Evolutionary conservation across 2,797 vertebrate species (phyloP), one percentile per base, ranked within the genome.

Genomic region (Pogonophryne albipinna): DNA sequence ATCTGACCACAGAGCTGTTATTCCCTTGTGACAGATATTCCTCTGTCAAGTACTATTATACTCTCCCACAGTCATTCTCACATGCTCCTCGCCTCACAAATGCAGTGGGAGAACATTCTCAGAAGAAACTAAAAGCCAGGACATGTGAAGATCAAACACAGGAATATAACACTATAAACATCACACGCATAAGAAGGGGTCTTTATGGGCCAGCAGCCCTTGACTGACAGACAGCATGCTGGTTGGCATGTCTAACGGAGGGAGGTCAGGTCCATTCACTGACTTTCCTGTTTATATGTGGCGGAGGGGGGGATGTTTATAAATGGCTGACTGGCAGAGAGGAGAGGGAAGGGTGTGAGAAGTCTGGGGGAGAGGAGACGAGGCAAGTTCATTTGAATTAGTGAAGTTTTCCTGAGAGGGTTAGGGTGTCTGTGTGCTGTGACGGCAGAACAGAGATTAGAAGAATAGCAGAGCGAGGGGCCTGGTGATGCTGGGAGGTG

Each of bases 231-330:
- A 74, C 79, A 65, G 85, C 81, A 70, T 66, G 77, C 66, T 53
- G 76, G 83, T 67, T 85, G 85, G 79, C 88, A 83, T 89, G 74
- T 85, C 41, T 60, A 88, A 77, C 27, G 13, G 61, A 86, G 81
- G 73, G 84, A 84, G 83, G 82, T 84, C 71, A 73, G 63, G 79
- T 76, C 84, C 66, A 82, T 89, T 93, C 89, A 88, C 76, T 71
- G 82, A 71, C 86, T 88, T 95, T 94, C 88, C 92, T 94, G 88
- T 94, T 94, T 94, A 93, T 73, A 80, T 65, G 66, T 63, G 69
- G 72, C 31, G 19, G 71, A 11, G 73, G 65, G 59, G 73, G 64
- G 80, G 59, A 56, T 89, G 92, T 90, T 91, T 90, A 89, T 70
- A 87, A 79, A 87, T 27, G 86, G 66, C 61, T 93, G 76, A 84